These are phyloP conservation scores for Oedothorax gibbosus DNA, from an alignment of 1,140 invertebrate species.

Conservation along the genomic window DNA sequence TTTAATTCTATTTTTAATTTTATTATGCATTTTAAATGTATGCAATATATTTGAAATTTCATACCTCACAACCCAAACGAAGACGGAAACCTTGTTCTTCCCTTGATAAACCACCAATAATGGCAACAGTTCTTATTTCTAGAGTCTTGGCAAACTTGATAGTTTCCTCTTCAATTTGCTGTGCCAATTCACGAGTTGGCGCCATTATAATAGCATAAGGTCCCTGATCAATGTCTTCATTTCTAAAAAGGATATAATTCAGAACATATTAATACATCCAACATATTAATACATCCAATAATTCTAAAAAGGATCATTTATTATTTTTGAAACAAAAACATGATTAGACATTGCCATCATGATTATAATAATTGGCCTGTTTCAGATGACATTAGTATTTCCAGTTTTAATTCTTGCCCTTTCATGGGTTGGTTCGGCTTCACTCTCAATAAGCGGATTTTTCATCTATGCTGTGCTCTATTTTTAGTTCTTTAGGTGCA, in stretches of 20 bases:
- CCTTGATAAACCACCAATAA: conserved; percentile 96
- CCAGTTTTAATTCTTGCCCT: too few relatives aligned
- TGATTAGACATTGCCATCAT: too few relatives aligned
- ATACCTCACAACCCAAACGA: conserved; percentile 93
- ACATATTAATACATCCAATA: too few relatives aligned
- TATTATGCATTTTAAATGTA: too few relatives aligned
- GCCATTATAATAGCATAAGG: conserved; percentile 99
- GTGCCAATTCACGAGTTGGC: conserved; percentile 98
- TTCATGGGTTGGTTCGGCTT: not conserved
- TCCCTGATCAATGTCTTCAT: conserved; percentile 76
- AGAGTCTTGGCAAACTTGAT: conserved; percentile 96
- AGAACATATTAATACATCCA: not conserved
- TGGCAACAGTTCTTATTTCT: conserved; percentile 95
- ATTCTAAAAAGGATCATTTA: not conserved
- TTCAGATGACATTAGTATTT: too few relatives aligned
- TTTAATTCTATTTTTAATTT: too few relatives aligned
- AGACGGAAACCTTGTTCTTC: conserved; percentile 99
- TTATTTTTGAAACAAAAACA: too few relatives aligned
- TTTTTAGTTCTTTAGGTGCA: too few relatives aligned
- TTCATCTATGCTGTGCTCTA: too few relatives aligned
- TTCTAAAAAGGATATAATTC: conserved; percentile 26
- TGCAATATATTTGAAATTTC: too few relatives aligned
- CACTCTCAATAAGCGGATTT: not conserved
- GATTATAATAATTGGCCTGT: too few relatives aligned
- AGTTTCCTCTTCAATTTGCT: conserved; percentile 99